phyloP scores from a whole-genome alignment of 2,113 vertebrate genomes.

The Anhinga anhinga region DNA sequence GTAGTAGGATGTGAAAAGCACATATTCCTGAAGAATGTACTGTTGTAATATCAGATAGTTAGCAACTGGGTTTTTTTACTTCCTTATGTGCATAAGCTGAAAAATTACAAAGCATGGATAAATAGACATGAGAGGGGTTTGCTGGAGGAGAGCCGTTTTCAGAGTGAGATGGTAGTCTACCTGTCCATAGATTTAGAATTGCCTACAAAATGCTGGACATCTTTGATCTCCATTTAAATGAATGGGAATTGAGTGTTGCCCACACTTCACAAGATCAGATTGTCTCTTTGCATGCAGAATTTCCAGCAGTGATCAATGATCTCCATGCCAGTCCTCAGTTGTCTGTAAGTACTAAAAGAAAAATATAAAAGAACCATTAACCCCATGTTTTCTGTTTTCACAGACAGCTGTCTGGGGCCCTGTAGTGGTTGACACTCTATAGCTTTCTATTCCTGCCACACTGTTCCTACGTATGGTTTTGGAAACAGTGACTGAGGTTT shows the following conservation, averaged over 20 bases:
- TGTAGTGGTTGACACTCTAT: not conserved
- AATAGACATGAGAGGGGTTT: not conserved
- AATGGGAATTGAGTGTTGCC: not conserved
- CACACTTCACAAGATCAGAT: not conserved
- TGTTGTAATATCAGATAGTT: not conserved
- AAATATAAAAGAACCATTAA: not conserved
- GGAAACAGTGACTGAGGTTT: not conserved
- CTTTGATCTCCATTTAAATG: not conserved
- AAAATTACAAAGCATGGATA: not conserved
- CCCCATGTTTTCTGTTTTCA: constrained; percentile 22
- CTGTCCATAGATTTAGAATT: not conserved
- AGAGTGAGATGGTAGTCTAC: not conserved
- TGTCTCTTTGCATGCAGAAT: not conserved
- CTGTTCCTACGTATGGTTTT: not conserved
- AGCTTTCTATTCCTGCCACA: constrained; percentile 21
- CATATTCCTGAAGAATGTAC: not conserved
- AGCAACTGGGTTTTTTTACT: not conserved
- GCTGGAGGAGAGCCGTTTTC: not conserved
- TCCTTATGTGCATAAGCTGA: not conserved
- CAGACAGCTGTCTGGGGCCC: constrained; percentile 9
- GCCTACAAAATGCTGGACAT: not conserved
- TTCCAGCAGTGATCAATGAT: not conserved
- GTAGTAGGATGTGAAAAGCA: not conserved
- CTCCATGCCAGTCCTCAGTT: not conserved
- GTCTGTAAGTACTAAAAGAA: not conserved